Base-by-base conservation (phyloP, 2,113 vertebrate species). In the Penelope pileata region DNA sequence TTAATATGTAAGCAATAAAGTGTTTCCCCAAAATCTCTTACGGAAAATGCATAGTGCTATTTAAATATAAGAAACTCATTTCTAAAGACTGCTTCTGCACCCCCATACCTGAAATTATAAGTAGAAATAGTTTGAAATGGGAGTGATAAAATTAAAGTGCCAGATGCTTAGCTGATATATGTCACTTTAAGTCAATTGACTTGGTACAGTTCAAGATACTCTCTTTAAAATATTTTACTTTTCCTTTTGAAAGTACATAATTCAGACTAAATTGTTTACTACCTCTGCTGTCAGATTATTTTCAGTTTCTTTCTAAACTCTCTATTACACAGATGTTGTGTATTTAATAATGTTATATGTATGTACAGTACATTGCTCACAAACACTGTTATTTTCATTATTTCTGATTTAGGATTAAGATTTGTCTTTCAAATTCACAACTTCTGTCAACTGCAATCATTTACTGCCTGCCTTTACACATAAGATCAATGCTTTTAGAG, bases 341-440 rank as follows among this genome's bases (percentile, higher is more conserved):
- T 48, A 64, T 73, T 83, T 73, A 83, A 50, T 26, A 56, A 75
- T 58, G 51, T 0, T 5, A 16, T 83, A 72, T 58, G 10, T 72
- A 91, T 81, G 60, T 88, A 78, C 72, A 94, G 51, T 75, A 81
- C 68, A 68, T 81, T 95, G 72, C 53, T 86, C 88, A 88, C 56
- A 88, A 90, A 72, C 16, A 34, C 17, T 59, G 87, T 86, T 76
- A 58, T 23, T 74, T 91, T 91, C n/a, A 82, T 94, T 96, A 90
- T 79, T 97, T 96, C 77, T 82, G 83, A 67, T 83, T 90, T 88
- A 96, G 60, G 80, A 84, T 82, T 90, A 86, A 93, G 88, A 90
- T 95, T 78, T 86, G n/a, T 94, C 88, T 94, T 88, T 96, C 73
- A 92, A 86, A 93, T 90, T 73, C 62, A 91, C 68, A 73, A 22